Conservation (phyloP, 2,888 invertebrate species). For the Andrena chrysosceles region DNA sequence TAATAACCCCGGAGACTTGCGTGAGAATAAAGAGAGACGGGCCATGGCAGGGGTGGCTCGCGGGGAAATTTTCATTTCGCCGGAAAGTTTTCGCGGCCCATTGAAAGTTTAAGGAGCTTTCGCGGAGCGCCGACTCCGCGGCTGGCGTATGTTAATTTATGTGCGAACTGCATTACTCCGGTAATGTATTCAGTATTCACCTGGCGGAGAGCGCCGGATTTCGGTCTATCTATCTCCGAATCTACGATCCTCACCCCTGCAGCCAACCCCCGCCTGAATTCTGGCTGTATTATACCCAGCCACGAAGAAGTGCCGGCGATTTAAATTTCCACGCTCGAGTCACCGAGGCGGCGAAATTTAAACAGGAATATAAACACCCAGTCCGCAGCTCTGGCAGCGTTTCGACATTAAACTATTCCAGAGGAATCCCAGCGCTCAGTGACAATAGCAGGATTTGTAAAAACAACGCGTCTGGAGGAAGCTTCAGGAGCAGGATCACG, state of each 20-base stretch:
- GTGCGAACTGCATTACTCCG: conserved; percentile 72
- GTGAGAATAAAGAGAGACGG: conserved; percentile 28
- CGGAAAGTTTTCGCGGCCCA: conserved; percentile 71
- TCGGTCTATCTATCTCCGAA: conserved; percentile 42
- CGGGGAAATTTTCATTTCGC: conserved; percentile 72
- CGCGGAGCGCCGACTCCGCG: conserved; percentile 61
- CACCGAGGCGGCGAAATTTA: neutral
- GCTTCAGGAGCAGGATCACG: too few relatives aligned
- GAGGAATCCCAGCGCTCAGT: too few relatives aligned
- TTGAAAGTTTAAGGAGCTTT: conserved; percentile 73
- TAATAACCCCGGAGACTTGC: conserved; percentile 46
- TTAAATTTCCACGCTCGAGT: neutral
- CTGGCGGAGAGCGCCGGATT: conserved; percentile 47
- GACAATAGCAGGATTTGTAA: too few relatives aligned
- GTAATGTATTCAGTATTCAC: conserved; percentile 73
- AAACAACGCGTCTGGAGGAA: too few relatives aligned
- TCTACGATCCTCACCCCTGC: conserved; percentile 16
- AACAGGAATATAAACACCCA: neutral
- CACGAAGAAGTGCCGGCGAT: neutral
- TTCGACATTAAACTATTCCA: neutral
- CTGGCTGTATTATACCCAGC: conserved; percentile 5
- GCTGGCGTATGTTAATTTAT: conserved; percentile 74
- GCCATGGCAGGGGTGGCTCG: conserved; percentile 33
- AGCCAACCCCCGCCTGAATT: neutral
- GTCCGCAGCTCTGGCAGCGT: too few relatives aligned